Evolutionary conservation across 2,797 vertebrate genomes (phyloP).

Genomic region (Glossophaga mutica): DNA sequence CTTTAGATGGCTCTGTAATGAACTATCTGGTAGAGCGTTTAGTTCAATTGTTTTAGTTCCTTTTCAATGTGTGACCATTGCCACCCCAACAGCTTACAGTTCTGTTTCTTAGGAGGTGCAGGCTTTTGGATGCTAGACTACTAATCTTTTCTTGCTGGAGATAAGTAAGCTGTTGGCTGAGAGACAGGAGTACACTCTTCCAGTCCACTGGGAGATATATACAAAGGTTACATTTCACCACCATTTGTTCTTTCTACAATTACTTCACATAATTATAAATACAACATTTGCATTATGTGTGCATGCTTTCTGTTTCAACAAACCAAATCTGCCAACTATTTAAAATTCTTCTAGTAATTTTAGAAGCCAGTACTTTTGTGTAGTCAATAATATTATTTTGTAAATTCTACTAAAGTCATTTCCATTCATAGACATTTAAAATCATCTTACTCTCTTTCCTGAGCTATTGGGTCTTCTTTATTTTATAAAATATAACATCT

Average conservation of each 20-base stretch:
- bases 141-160: not conserved
- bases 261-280: not conserved
- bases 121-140: not conserved
- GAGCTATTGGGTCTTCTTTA: not conserved
- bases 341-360: not conserved
- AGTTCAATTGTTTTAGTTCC: not conserved
- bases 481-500: not conserved
- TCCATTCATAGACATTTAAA: not conserved
- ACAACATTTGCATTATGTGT: not conserved
- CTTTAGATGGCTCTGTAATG: not conserved
- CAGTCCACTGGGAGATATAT: not conserved
- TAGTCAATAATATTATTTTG: not conserved
- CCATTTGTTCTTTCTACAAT: not conserved
- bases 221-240: not conserved
- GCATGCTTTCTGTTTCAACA: not conserved
- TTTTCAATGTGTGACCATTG: not conserved
- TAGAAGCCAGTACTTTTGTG: not conserved
- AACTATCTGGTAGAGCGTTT: not conserved
- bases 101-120: not conserved
- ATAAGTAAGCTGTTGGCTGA: not conserved
- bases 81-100: not conserved
- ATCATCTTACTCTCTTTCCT: not conserved
- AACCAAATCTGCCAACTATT: not conserved
- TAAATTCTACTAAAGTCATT: not conserved
- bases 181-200: not conserved